These are phyloP conservation scores for Drosophila bocqueti DNA, from an alignment of 1,140 invertebrate genomes.

Conservation along the genomic window DNA sequence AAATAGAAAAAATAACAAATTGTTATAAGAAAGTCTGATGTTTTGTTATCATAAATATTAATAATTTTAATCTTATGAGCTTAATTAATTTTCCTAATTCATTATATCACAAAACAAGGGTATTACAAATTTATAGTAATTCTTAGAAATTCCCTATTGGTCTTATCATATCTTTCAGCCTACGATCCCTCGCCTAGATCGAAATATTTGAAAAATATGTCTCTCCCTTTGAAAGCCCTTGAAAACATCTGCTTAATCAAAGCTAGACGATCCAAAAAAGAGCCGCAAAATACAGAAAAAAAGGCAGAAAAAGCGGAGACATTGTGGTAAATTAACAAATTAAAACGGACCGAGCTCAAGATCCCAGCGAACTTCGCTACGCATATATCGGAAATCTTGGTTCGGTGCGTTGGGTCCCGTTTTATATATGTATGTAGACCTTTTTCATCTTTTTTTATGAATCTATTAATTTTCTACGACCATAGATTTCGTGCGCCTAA, in stretches of 20 bases:
- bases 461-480: conserved; percentile 80
- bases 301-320: conserved; percentile 27
- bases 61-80: too few species aligned
- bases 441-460: conserved; percentile 50
- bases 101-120: neutral
- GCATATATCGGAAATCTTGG: conserved; percentile 66
- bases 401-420: conserved; percentile 48
- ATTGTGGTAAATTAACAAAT: conserved; percentile 80
- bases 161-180: neutral
- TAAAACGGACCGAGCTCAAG: conserved; percentile 53
- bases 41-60: too few species aligned
- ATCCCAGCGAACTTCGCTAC: conserved; percentile 17
- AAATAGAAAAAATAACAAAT: too few species aligned
- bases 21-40: too few species aligned
- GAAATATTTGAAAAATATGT: conserved; percentile 46
- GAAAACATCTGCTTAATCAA: conserved; percentile 56
- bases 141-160: neutral
- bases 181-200: neutral
- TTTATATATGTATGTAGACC: conserved; percentile 33
- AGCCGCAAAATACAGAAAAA: conserved; percentile 5
- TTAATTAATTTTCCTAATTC: neutral
- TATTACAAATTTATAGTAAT: neutral
- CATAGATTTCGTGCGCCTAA: conserved; percentile 68
- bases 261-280: conserved; percentile 46
- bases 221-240: neutral